These are phyloP conservation scores for Eustalomyia histrio DNA, from an alignment of 2,888 invertebrate genomes.

Conservation along the genomic window DNA sequence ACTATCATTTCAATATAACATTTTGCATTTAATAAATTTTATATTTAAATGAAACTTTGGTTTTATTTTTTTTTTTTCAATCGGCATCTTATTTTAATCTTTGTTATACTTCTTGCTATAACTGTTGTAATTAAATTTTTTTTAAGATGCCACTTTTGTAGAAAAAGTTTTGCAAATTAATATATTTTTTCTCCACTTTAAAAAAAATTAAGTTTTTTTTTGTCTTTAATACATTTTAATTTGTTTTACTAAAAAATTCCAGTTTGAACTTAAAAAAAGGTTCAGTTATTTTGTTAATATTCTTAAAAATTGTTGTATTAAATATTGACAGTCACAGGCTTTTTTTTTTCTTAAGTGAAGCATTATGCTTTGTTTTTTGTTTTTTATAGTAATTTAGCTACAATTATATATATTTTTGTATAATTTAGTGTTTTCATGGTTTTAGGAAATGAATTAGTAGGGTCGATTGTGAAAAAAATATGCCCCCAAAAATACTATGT, in stretches of 20 bases:
- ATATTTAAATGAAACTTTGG: too few species aligned
- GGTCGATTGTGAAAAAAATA: background rate
- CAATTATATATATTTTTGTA: slow-evolving; percentile 38
- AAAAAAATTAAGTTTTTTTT: slow-evolving; percentile 8
- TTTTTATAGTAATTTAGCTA: slow-evolving; percentile 61
- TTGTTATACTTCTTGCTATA: slow-evolving; percentile 30
- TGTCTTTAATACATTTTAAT: slow-evolving; percentile 12
- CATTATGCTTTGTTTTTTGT: slow-evolving; percentile 67
- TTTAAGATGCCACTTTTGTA: slow-evolving; percentile 53
- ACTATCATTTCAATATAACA: too few species aligned
- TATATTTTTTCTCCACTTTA: background rate
- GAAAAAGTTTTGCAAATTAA: slow-evolving; percentile 61
- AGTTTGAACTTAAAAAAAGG: slow-evolving; percentile 53
- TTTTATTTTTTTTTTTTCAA: too few species aligned
- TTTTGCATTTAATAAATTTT: too few species aligned
- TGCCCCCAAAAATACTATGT: too few species aligned
- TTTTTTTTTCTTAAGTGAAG: slow-evolving; percentile 70
- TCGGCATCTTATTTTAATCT: background rate
- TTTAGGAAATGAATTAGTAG: background rate
- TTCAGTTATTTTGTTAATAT: slow-evolving; percentile 36
- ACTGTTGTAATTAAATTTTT: slow-evolving; percentile 40
- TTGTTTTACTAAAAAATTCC: slow-evolving; percentile 53
- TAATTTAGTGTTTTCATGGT: slow-evolving; percentile 6
- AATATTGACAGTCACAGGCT: slow-evolving; percentile 78
- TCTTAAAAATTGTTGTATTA: slow-evolving; percentile 64